Base-by-base conservation (phyloP, 2,888 invertebrate species). In the Diaphora mendica region DNA sequence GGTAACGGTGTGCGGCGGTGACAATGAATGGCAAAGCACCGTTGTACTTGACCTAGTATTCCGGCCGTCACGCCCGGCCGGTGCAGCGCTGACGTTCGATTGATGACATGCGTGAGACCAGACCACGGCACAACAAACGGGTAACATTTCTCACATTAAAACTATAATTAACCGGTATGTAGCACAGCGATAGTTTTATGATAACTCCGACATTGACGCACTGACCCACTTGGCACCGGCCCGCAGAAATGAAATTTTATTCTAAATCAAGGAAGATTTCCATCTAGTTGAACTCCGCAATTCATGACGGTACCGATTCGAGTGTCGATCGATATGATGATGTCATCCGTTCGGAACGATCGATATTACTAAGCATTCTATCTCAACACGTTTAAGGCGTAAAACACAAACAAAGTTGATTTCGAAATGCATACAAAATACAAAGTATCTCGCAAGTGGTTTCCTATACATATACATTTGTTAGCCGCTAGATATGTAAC, bases 21-120 rank as follows among this genome's bases (percentile, higher is more conserved):
- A 94, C 95, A 95, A 95, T 95, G 95, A 95, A 95, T 94, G 94
- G 94, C 95, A 93, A 93, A 94, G 93, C 95, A 93, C 92, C 94
- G 94, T 91, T 94, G 95, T 95, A 94, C 95, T 95, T 95, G 95
- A 95, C 95, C 95, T 89, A 95, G 94, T 93, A 94, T 92, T 89
- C 87, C 86, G 89, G 85, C 88, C 93, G 94, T 85, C 85, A 85
- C 89, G 90, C 87, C 88, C 88, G 91, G 82, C 83, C 88, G 87
- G 85, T 88, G 90, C 90, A 88, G 83, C 85, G 86, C 84, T 85
- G 88, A 87, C 88, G 88, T 87, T 85, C 91, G 90, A 91, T 89
- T 89, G 91, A 91, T 91, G 91, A 89, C 89, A 89, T 90, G 88
- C 90, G 89, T 90, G 90, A 90, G 90, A 88, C 86, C 84, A 84